Evolutionary conservation across 2,888 invertebrate genomes (phyloP).

Genomic region (Drosophila phalerata): DNA sequence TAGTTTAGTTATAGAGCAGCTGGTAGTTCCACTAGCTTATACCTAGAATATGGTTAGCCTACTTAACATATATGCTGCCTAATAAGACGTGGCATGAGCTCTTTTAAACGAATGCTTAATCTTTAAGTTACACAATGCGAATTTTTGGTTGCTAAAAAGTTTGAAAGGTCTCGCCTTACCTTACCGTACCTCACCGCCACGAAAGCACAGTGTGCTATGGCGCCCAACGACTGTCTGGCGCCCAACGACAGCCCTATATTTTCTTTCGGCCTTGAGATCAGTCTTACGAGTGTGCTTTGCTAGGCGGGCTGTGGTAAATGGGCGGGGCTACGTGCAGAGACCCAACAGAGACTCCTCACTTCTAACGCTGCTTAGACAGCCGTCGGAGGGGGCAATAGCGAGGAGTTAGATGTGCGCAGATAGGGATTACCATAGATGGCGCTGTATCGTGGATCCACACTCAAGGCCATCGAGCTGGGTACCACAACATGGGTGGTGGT

Average conservation of each 20-base stretch:
- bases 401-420: slow-evolving; percentile 89
- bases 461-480: slow-evolving; percentile 77
- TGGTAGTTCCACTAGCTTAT: slow-evolving; percentile 18
- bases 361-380: slow-evolving; percentile 77
- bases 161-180: slow-evolving; percentile 17
- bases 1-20: slow-evolving; percentile 13
- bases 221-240: slow-evolving; percentile 13
- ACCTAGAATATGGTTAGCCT: slow-evolving; percentile 31
- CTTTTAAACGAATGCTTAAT: slow-evolving; percentile 21
- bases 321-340: slow-evolving; percentile 1
- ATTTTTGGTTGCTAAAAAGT: slow-evolving; percentile 70
- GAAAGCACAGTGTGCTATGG: not conserved
- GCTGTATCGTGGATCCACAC: slow-evolving; percentile 93
- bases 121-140: slow-evolving; percentile 51
- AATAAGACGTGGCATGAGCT: slow-evolving; percentile 58
- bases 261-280: slow-evolving; percentile 63
- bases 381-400: slow-evolving; percentile 88
- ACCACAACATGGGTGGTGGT: slow-evolving; percentile 83
- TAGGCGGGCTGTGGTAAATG: slow-evolving; percentile 14
- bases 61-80: slow-evolving; percentile 39
- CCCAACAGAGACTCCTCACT: not conserved
- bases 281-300: slow-evolving; percentile 58
- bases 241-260: slow-evolving; percentile 5
- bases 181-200: slow-evolving; percentile 22
- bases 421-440: slow-evolving; percentile 96